These are phyloP conservation scores for Galerucella nymphaeae DNA, from an alignment of 2,888 invertebrate species.

Conservation along the genomic window DNA sequence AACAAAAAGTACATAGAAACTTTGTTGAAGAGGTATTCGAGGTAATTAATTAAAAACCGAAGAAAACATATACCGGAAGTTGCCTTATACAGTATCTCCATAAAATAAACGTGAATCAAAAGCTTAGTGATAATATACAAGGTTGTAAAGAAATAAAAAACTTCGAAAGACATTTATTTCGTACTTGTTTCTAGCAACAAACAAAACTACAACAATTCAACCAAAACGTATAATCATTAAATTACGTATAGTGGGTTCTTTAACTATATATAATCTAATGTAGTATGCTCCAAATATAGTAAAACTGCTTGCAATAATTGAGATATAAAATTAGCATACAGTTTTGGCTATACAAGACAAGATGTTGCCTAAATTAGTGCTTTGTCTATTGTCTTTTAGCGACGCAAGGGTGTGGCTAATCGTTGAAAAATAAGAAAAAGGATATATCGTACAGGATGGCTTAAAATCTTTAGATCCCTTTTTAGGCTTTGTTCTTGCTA, in stretches of 20 bases:
- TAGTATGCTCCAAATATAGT: slow-evolving; percentile 9
- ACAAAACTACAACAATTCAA: neutral
- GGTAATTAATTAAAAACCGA: neutral
- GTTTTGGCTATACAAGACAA: slow-evolving; percentile 26
- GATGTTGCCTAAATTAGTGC: slow-evolving; percentile 22
- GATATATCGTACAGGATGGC: neutral
- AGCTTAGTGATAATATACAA: too few relatives aligned
- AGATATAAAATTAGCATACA: slow-evolving; percentile 32
- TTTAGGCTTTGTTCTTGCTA: too few relatives aligned
- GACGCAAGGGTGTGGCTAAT: neutral
- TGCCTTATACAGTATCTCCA: too few relatives aligned
- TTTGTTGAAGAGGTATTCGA: neutral
- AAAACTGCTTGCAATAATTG: neutral
- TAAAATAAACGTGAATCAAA: too few relatives aligned
- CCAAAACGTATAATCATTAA: slow-evolving; percentile 8
- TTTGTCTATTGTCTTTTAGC: slow-evolving; percentile 5
- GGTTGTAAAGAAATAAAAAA: too few relatives aligned
- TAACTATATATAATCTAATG: slow-evolving; percentile 23
- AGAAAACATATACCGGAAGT: neutral
- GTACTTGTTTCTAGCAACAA: neutral
- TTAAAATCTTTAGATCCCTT: neutral
- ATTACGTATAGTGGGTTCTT: slow-evolving; percentile 30
- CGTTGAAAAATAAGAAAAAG: neutral
- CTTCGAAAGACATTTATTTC: too few relatives aligned
- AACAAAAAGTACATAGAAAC: neutral